Base-by-base conservation (phyloP, 2,888 invertebrate species). In the Neocrepidodera transversa region DNA sequence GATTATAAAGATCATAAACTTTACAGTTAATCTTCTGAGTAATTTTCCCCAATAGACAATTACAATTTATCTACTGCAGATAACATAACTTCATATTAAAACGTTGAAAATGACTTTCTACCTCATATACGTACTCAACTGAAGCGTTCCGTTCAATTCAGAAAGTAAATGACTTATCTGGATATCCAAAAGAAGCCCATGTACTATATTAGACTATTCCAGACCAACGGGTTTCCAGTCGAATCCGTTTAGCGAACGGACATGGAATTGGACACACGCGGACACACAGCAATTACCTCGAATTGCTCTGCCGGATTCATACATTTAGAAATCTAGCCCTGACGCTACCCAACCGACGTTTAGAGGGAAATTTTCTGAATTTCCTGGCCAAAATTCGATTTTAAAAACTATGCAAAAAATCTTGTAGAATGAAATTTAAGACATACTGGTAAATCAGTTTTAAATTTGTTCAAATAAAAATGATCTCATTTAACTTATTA, bases 281-380 rank as follows among this genome's bases (percentile, higher is more conserved):
- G 60, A 60, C 58, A 62, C 55, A 63, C 64, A 56, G 63, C 68
- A 68, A 68, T 68, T 68, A 68, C 64, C 51, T 60, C 50, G 60
- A 62, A 66, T 68, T 66, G 65, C 60, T 55, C 60, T 64, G 59
- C 62, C 57, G 45, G 63, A 60, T 62, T 64, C 66, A 63, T 66
- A 66, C 67, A 63, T 67, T 63, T 63, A 60, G 49, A 58, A 45
- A 54, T 45, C 45, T 47, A 54, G 23, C 45, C 45, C 45, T 16
- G 32, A 36, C 35, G 45, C 28, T 16, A 14, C 10, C 28, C 45
- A 14, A 45, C 45, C 45, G 45, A 28, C 14, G 8, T 2, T n/a
- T n/a, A n/a, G n/a, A n/a, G n/a, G n/a, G n/a, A n/a, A n/a, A n/a
- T n/a, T n/a, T n/a, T n/a, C n/a, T n/a, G n/a, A n/a, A n/a, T n/a